Conservation (phyloP, 2,797 vertebrate genomes). For the Lagocephalus sceleratus region DNA sequence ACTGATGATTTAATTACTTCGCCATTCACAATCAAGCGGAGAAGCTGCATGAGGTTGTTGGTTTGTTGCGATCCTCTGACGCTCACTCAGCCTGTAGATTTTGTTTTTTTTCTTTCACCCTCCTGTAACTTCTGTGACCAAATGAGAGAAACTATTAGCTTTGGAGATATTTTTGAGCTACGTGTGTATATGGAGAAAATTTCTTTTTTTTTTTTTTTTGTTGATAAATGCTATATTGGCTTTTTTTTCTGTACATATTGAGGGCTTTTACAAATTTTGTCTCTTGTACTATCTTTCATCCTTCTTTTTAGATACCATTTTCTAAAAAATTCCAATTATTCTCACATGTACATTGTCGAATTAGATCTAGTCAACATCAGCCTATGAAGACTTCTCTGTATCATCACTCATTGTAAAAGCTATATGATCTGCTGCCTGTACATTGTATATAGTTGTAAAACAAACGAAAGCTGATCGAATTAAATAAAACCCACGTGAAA, state of each 20-base stretch:
- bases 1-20: conserved; percentile 47
- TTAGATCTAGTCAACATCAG: conserved; percentile 67
- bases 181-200: conserved; percentile 79
- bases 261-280: conserved; percentile 79
- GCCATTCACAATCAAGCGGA: conserved; percentile 50
- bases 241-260: conserved; percentile 80
- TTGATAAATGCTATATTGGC: conserved; percentile 71
- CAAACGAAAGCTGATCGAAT: conserved; percentile 74
- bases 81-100: conserved; percentile 60
- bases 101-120: conserved; percentile 69
- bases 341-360: conserved; percentile 74
- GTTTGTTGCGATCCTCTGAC: conserved; percentile 54
- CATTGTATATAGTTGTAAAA: conserved; percentile 88
- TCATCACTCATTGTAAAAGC: conserved; percentile 76
- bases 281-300: conserved; percentile 75
- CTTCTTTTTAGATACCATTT: conserved; percentile 78
- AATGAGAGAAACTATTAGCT: conserved; percentile 79
- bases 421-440: conserved; percentile 84
- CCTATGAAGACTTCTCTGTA: conserved; percentile 66
- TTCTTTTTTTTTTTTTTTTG: conserved; percentile 50
- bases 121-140: conserved; percentile 81
- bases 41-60: conserved; percentile 48
- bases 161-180: conserved; percentile 79
- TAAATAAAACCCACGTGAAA: conserved; percentile 77
- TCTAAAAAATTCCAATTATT: conserved; percentile 73